These are phyloP conservation scores for Euclidia mi DNA, from an alignment of 2,888 invertebrate species.

Conservation along the genomic window DNA sequence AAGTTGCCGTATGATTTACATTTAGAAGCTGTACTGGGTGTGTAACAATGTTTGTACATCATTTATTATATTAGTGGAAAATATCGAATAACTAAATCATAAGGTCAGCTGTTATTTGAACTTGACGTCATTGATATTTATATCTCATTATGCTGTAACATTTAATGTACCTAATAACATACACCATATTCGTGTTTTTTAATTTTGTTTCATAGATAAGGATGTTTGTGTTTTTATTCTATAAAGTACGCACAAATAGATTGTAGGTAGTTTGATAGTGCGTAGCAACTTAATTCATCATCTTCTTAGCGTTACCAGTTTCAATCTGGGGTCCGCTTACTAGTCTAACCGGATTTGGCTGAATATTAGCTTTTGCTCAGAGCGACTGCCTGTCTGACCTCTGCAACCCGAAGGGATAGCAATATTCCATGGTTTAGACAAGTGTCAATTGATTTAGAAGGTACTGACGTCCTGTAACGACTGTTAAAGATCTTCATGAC, in stretches of 20 bases:
- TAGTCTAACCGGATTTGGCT: no score
- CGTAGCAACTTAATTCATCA: no score
- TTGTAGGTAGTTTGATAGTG: background rate
- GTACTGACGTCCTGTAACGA: no score
- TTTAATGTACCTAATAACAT: conserved; percentile 1
- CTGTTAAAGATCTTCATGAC: no score
- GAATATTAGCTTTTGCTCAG: no score
- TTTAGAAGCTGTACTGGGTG: conserved; percentile 96
- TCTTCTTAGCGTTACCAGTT: no score
- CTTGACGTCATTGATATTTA: conserved; percentile 38
- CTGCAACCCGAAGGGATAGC: no score
- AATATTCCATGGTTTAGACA: no score
- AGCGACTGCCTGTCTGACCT: no score
- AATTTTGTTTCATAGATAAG: no score
- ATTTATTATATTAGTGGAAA: conserved; percentile 3
- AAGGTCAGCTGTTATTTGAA: conserved; percentile 35
- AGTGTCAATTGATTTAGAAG: no score
- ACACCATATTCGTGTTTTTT: conserved; percentile 14
- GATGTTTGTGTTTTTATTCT: conserved; percentile 10
- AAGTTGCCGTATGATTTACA: conserved; percentile 96
- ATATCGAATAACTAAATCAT: conserved; percentile 8
- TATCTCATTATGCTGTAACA: conserved; percentile 9
- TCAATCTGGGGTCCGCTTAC: no score
- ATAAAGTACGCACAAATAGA: background rate
- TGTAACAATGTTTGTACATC: conserved; percentile 23